phyloP scores from a whole-genome alignment of 2,797 vertebrate genomes.

The Sparidentex hasta region DNA sequence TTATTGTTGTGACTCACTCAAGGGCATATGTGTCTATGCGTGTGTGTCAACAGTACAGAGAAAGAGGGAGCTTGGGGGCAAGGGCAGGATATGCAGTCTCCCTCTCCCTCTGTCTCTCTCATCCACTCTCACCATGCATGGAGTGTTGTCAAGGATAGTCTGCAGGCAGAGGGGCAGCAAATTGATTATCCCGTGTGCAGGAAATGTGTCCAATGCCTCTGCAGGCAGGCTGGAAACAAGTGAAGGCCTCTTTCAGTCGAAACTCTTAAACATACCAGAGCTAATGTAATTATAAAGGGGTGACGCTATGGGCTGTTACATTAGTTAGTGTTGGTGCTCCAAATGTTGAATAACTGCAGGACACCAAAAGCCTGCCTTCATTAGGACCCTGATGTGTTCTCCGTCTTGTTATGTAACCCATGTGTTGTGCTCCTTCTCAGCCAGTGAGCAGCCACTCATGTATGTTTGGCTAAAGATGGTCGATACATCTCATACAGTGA shows the following conservation, averaged over 20 bases:
- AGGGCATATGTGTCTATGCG: conserved; percentile 54
- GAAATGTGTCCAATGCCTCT: conserved; percentile 73
- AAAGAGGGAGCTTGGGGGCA: conserved; percentile 48
- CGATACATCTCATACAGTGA: not conserved
- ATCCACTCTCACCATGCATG: conserved; percentile 51
- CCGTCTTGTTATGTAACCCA: conserved; percentile 67
- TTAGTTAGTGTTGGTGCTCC: conserved; percentile 53
- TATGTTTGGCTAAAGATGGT: conserved; percentile 48
- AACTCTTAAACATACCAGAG: conserved; percentile 67
- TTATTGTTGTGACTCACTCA: conserved; percentile 70
- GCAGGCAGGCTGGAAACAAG: conserved; percentile 58
- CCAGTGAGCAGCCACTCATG: conserved; percentile 38
- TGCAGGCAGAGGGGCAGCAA: conserved; percentile 65
- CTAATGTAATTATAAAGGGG: conserved; percentile 74
- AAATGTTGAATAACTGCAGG: conserved; percentile 62
- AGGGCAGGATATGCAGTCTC: conserved; percentile 57
- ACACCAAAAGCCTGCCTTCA: conserved; percentile 55
- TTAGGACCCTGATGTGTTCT: conserved; percentile 53
- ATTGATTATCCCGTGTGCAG: conserved; percentile 77
- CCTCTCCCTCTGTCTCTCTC: not conserved
- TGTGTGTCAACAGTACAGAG: conserved; percentile 59
- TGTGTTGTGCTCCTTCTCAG: conserved; percentile 49
- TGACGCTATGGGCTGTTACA: conserved; percentile 57
- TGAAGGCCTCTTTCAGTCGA: conserved; percentile 65
- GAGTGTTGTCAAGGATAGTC: conserved; percentile 58